Percentiles rank a stretch among this genome's conserved stretches.
Conservation (phyloP, 2,113 vertebrate species). For the Passerina amoena region DNA sequence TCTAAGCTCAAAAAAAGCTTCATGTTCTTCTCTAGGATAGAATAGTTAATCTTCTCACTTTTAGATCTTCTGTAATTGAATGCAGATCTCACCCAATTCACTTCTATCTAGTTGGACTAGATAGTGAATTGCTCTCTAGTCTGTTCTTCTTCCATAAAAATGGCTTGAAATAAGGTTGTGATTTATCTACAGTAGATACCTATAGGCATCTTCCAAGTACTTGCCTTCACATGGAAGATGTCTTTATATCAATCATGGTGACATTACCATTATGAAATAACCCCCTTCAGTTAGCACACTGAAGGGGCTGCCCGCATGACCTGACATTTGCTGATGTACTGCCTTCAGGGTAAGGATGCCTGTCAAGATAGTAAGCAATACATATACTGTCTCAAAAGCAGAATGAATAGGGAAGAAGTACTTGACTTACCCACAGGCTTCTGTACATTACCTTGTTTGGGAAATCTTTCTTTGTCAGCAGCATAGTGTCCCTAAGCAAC, state of each 20-base stretch:
- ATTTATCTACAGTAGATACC: conserved; percentile 25
- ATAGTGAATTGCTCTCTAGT: background rate
- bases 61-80: background rate
- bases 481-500: conserved; percentile 21
- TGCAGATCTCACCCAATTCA: background rate
- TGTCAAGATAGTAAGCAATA: conserved; percentile 22
- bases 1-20: background rate
- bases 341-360: background rate
- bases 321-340: conserved; percentile 2
- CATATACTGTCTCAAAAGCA: background rate
- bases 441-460: conserved; percentile 13
- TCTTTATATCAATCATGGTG: conserved; percentile 21
- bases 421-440: conserved; percentile 42
- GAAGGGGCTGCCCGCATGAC: background rate
- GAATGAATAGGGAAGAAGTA: conserved; percentile 1
- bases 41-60: background rate
- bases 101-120: background rate
- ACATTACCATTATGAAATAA: conserved; percentile 9
- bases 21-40: background rate
- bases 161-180: background rate
- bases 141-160: background rate
- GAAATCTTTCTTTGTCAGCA: conserved; percentile 48
- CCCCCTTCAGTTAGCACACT: background rate
- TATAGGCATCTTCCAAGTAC: conserved; percentile 8
- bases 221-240: background rate